Percentiles rank a stretch among this genome's conserved stretches.
Conservation (phyloP, 2,113 vertebrate genomes). For the Tiliqua scincoides region DNA sequence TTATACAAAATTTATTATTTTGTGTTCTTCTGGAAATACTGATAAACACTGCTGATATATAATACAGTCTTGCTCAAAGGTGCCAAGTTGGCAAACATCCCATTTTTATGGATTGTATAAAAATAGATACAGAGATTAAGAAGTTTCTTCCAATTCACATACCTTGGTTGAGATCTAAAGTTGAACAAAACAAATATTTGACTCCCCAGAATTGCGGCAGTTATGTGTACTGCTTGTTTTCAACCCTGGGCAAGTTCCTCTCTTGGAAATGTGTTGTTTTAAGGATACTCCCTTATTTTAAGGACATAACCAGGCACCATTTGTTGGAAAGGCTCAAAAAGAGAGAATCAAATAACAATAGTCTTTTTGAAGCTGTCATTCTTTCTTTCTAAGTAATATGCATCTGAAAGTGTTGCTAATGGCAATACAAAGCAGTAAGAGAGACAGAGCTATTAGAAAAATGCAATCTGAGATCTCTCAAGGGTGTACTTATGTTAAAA, state of each 20-base stretch:
- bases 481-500: conserved; percentile 51
- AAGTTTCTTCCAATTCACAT: conserved; percentile 9
- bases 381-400: not conserved
- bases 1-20: conserved; percentile 21
- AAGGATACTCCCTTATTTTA: conserved; percentile 34
- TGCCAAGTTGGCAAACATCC: not conserved
- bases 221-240: conserved; percentile 13
- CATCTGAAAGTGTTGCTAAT: conserved; percentile 27
- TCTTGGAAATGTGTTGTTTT: not conserved
- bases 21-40: conserved; percentile 15
- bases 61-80: conserved; percentile 9
- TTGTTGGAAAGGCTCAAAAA: conserved; percentile 23
- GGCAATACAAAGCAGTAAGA: conserved; percentile 16
- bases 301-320: not conserved
- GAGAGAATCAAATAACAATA: conserved; percentile 26
- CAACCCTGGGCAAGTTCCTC: not conserved
- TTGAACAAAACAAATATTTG: conserved; percentile 9
- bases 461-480: conserved; percentile 51
- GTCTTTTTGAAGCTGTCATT: not conserved
- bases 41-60: conserved; percentile 27
- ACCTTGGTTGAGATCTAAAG: not conserved
- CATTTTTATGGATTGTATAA: not conserved
- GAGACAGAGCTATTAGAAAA: conserved; percentile 33
- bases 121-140: not conserved
- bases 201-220: conserved; percentile 33